phyloP scores from a whole-genome alignment of 2,113 vertebrate species.

The Phalacrocorax aristotelis region DNA sequence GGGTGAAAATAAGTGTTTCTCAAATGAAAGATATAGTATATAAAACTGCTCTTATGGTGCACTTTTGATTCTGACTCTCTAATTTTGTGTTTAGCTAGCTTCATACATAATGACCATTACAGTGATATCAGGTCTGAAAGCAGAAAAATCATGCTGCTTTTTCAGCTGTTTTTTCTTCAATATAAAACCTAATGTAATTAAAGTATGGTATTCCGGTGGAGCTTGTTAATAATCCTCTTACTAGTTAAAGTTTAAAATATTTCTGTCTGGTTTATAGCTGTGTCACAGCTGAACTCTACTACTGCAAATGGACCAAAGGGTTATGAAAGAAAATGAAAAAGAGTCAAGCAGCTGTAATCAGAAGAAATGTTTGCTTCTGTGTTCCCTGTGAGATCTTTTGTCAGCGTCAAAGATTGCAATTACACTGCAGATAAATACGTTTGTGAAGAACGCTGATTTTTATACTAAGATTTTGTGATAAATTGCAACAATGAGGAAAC shows the following conservation, averaged over 20 bases:
- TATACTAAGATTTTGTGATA: neutral
- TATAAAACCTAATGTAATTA: neutral
- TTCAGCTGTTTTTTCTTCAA: neutral
- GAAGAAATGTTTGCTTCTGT: neutral
- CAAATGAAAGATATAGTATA: neutral
- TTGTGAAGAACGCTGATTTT: neutral
- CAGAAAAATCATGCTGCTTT: neutral
- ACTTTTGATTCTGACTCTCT: neutral
- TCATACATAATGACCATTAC: neutral
- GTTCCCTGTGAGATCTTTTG: neutral
- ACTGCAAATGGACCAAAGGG: accelerated
- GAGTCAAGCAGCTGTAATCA: neutral
- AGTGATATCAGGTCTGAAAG: neutral
- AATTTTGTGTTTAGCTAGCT: neutral
- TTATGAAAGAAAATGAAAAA: neutral
- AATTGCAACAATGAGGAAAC: neutral
- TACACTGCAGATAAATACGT: neutral
- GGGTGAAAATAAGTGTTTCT: neutral
- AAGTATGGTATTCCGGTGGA: neutral
- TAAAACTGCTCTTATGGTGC: neutral
- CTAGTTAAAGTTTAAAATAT: neutral
- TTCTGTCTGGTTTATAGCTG: neutral
- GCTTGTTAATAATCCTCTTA: neutral
- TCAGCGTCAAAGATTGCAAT: neutral
- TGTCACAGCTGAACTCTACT: neutral